A percentile compares a stretch with the other conserved stretches of the same genome.
phyloP scores from a whole-genome alignment of 2,113 vertebrate species.

The Mohoua ochrocephala region DNA sequence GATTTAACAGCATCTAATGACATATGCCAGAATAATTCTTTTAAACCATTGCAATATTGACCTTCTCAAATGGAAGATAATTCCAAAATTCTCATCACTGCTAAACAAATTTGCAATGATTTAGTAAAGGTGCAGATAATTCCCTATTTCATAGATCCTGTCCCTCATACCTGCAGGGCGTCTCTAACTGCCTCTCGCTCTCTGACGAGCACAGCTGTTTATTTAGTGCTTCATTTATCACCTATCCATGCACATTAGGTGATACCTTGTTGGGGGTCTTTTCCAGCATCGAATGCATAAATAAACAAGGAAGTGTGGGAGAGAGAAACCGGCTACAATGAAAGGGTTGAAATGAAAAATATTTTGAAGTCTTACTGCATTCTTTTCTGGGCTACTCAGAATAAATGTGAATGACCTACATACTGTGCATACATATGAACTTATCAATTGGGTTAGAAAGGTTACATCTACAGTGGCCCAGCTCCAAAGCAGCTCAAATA shows the following conservation, averaged over 20 bases:
- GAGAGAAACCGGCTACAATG: not conserved
- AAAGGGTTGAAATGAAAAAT: not conserved
- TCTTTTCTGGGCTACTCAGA: not conserved
- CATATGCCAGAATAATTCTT: not conserved
- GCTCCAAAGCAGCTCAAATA: not conserved
- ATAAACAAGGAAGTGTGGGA: not conserved
- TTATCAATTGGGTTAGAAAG: slow-evolving; percentile 8
- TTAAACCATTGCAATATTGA: not conserved
- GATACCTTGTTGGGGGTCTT: accelerated
- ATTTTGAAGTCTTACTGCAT: not conserved
- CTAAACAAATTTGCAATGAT: not conserved
- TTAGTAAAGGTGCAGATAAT: not conserved
- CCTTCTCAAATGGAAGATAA: not conserved
- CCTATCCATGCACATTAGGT: not conserved
- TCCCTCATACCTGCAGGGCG: not conserved
- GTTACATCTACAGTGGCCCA: not conserved
- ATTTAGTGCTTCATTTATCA: not conserved
- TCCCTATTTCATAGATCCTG: not conserved
- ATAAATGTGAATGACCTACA: not conserved
- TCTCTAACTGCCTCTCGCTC: not conserved
- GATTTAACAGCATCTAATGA: not conserved
- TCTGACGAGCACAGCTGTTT: not conserved
- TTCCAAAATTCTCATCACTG: not conserved
- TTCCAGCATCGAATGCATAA: not conserved
- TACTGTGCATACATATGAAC: not conserved